phyloP scores from a whole-genome alignment of 2,113 vertebrate genomes.

The Pleuronectes platessa region DNA sequence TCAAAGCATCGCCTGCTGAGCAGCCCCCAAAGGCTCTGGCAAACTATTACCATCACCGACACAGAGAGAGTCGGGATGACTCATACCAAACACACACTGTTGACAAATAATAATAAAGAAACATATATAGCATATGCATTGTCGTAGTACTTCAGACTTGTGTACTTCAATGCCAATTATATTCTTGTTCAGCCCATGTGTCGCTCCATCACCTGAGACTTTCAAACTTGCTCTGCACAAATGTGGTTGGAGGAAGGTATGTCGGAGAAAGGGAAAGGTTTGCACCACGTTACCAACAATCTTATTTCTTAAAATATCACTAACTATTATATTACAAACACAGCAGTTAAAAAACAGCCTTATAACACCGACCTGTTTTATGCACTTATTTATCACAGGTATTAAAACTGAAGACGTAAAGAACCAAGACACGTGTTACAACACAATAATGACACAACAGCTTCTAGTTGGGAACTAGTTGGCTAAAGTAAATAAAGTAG shows the following conservation, averaged over 20 bases:
- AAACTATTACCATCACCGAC: slow-evolving; percentile 75
- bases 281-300: neutral
- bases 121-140: slow-evolving; percentile 20
- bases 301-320: too few species aligned
- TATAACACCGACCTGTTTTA: too few species aligned
- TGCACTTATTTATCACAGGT: too few species aligned
- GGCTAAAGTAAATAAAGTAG: too few species aligned
- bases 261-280: slow-evolving; percentile 36
- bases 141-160: slow-evolving; percentile 37
- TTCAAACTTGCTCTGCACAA: slow-evolving; percentile 41
- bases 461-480: too few species aligned
- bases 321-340: too few species aligned
- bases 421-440: too few species aligned
- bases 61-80: slow-evolving; percentile 64
- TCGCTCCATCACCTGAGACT: slow-evolving; percentile 46
- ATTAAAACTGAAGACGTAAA: neutral
- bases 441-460: too few species aligned
- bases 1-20: slow-evolving; percentile 59
- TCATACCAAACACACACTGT: slow-evolving; percentile 45
- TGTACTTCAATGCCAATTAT: slow-evolving; percentile 41
- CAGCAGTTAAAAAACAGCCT: too few species aligned
- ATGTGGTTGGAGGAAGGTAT: neutral
- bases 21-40: slow-evolving; percentile 68
- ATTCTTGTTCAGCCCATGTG: slow-evolving; percentile 8
- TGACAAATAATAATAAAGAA: slow-evolving; percentile 6